Evolutionary conservation across 2,888 invertebrate genomes (phyloP), one percentile per base, ranked within the genome.

Genomic region (Orgyia antiqua): DNA sequence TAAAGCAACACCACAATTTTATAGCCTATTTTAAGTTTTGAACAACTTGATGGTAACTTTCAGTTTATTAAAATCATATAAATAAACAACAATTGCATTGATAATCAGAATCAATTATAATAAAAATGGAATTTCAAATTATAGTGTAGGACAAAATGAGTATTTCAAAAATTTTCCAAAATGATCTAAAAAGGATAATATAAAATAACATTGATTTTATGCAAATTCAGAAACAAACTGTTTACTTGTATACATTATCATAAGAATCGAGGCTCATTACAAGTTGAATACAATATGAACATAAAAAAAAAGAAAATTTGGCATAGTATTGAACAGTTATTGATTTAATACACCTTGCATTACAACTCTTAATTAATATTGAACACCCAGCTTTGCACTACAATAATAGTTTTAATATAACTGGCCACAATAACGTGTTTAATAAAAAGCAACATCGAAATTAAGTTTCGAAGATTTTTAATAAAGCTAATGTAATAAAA

Each of bases 1-100:
- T 83, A 83, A 83, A 82, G 82, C 77, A 68, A 69, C 68, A 69
- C 55, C 62, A 72, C 63, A 68, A 66, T 66, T 61, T 67, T 59
- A 59, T 58, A 63, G 60, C 69, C 68, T 66, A 53, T 45, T 58
- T 70, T 73, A 80, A 54, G 68, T 70, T 78, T 79, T 78, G 78
- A 86, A 83, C 80, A 80, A 79, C 65, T 62, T 61, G 66, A 63
- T 86, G 86, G 86, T 86, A 86, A 86, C 86, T 84, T 76, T 75
- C n/a, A 77, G 79, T 76, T 60, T 49, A 58, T 62, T 59, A 60
- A 67, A 61, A 50, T 64, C 68, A 51, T n/a, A n/a, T n/a, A 65
- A 47, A 54, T 52, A 47, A 50, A 51, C 42, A 60, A 54, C 51
- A 54, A 54, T 66, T 68, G 69, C 68, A 66, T 65, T 66, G 54